Base-by-base conservation (phyloP, 2,113 vertebrate species). In the Paradoxurus hermaphroditus region DNA sequence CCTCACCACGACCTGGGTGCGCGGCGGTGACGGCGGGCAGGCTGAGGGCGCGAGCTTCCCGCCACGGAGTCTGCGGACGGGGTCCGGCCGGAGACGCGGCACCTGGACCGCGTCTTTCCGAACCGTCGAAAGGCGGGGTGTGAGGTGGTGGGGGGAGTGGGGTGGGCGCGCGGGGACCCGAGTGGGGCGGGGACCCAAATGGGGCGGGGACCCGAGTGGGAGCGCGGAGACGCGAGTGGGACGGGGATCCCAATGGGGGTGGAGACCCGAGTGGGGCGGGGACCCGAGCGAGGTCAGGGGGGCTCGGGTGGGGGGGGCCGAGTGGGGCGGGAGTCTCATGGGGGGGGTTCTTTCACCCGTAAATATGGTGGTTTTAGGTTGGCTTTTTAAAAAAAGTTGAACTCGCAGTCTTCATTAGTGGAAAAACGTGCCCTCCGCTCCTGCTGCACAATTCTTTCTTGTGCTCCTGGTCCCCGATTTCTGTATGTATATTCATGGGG, bases 1-100 rank as follows among this genome's bases (percentile, higher is more conserved):
- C 56, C 98, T 15, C 94, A 98, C 39, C 97, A 91, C 3, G 98
- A 97, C 91, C 97, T 99, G 39, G 99, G 99, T 99, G 99, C 98
- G 91, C 29, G 59, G 39, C 31, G 56, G 49, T 51, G 4, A 1
- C 3, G 3, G 21, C n/a, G 41, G 34, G 39, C 56, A 4, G 73
- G 36, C 72, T 25, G 83, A 14, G 73, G 72, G 62, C 14, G 53
- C 56, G 63, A n/a, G 89, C 65, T 72, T 46, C 46, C 73, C 49
- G 19, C 11, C 49, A 5, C 29, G 18, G 36, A 16, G 49, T 19
- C n/a, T 19, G 49, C 15, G 31, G 29, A 18, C 59, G 23, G 29
- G 6, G 56, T 18, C 70, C 3, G 82, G 44, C 70, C 44, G 0
- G 70, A 44, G 53, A 21, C 59, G 68, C 62, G 19, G 39, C 49